Evolutionary conservation across 37 sponge, comb jelly and placozoan species (phyloP), one percentile per base, ranked within the genome.

Genomic region (Axinella damicornis): DNA sequence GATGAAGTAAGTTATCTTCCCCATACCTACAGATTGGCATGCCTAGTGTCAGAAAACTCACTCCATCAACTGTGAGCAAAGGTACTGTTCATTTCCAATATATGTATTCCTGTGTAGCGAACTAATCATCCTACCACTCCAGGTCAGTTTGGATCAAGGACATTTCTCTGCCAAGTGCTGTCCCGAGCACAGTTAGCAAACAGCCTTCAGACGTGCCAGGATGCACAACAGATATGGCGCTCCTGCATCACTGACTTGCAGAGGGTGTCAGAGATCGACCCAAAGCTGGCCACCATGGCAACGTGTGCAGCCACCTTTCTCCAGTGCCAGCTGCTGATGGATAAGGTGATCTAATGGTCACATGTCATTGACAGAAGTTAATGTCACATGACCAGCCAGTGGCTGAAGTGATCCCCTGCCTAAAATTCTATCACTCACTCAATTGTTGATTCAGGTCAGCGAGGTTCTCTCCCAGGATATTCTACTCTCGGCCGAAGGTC

Each of bases 321-420:
- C 18, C 92, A 87, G 64, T 87, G 92, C 63, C 88, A 87, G 55
- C 78, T 86, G 1, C 72, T 82, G 9, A 57, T 81, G 1, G 32
- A 57, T 5, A 65, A 82, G 87, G 92, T 86, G 52, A 12, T 73
- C 53, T 27, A 4, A 41, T 36, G 40, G 74, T 73, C 46, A 46
- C 46, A 12, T 46, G 46, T 46, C 46, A n/a, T n/a, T n/a, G n/a
- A n/a, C n/a, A n/a, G n/a, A 46, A 65, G 79, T 63, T 39, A 2
- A 13, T 78, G 79, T 78, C 41, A 64, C 37, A 22, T 78, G 65
- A 46, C 27, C 64, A 41, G 34, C 13, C 62, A 27, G 65, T 62
- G 25, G 35, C 40, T 25, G 34, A n/a, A n/a, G n/a, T n/a, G n/a
- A n/a, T 41, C 6, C 39, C 17, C 20, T 57, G 22, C 39, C 27